phyloP scores from a whole-genome alignment of 1,140 invertebrate genomes.

The Eriosoma lanigerum region DNA sequence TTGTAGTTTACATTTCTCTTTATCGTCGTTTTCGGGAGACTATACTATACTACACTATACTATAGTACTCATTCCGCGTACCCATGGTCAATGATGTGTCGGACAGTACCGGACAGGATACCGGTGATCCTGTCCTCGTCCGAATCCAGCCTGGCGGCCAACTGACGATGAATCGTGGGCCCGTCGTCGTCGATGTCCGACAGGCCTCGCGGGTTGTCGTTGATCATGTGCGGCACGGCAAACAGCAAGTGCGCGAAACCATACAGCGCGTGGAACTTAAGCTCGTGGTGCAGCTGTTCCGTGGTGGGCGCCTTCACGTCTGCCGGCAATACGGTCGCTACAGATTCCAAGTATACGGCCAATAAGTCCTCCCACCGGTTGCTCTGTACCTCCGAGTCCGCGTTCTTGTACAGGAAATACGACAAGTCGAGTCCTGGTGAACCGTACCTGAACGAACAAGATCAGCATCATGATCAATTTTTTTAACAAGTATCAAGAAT shows the following conservation, averaged over 20 bases:
- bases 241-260: constrained; percentile 56
- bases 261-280: constrained; percentile 56
- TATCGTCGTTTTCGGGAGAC: too few species aligned
- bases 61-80: constrained; percentile 26
- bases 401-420: constrained; percentile 58
- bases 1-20: too few species aligned
- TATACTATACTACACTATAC: too few species aligned
- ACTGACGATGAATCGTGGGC: background rate
- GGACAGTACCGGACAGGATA: constrained; percentile 3
- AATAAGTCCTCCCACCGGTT: constrained; percentile 57
- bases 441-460: constrained; percentile 53
- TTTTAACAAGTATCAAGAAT: too few species aligned
- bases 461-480: too few species aligned
- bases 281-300: constrained; percentile 57
- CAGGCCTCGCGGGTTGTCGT: background rate
- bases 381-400: constrained; percentile 54
- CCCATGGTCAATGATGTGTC: constrained; percentile 39
- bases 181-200: background rate
- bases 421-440: constrained; percentile 59
- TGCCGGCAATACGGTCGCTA: constrained; percentile 50
- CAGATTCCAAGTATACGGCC: constrained; percentile 56
- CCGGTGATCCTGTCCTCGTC: constrained; percentile 21
- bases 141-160: background rate
- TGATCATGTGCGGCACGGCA: constrained; percentile 55
- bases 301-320: constrained; percentile 54